Evolutionary conservation across 2,797 vertebrate species (phyloP).

Genomic region (Gobio occitaniae): DNA sequence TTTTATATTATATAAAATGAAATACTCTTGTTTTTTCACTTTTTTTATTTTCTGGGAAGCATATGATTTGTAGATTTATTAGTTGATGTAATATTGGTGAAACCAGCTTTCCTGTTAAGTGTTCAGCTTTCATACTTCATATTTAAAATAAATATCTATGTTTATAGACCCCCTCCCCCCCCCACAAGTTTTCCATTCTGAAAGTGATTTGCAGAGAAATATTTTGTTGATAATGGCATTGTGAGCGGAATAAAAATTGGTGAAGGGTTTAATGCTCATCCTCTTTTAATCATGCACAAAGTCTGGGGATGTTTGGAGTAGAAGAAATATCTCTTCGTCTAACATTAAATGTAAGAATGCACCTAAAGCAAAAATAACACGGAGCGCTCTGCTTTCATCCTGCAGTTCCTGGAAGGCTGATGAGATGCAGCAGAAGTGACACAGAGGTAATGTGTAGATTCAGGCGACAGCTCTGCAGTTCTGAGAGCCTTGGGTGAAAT

Average conservation of each 20-base stretch:
- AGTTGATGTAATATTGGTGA: slow-evolving; percentile 25
- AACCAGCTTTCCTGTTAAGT: slow-evolving; percentile 29
- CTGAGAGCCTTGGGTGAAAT: not conserved
- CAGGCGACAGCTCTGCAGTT: not conserved
- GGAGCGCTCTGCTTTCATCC: not conserved
- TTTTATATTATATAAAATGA: not conserved
- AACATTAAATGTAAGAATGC: not conserved
- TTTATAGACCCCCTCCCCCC: slow-evolving; percentile 24
- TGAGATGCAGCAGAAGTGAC: not conserved
- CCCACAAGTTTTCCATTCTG: not conserved
- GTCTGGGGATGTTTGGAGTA: not conserved
- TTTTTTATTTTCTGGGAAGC: not conserved
- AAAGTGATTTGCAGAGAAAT: not conserved
- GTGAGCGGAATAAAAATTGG: slow-evolving; percentile 68
- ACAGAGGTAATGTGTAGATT: not conserved
- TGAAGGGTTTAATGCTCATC: slow-evolving; percentile 51
- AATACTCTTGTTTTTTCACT: not conserved
- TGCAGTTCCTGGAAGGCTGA: slow-evolving; percentile 5
- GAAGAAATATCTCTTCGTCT: not conserved
- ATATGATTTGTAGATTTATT: slow-evolving; percentile 9
- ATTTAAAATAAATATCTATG: slow-evolving; percentile 46
- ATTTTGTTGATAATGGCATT: slow-evolving; percentile 45
- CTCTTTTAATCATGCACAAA: slow-evolving; percentile 9
- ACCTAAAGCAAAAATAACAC: slow-evolving; percentile 1
- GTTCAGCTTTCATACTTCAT: slow-evolving; percentile 47